Evolutionary conservation across 2,113 vertebrate species (phyloP).

Genomic region (Equus przewalskii): DNA sequence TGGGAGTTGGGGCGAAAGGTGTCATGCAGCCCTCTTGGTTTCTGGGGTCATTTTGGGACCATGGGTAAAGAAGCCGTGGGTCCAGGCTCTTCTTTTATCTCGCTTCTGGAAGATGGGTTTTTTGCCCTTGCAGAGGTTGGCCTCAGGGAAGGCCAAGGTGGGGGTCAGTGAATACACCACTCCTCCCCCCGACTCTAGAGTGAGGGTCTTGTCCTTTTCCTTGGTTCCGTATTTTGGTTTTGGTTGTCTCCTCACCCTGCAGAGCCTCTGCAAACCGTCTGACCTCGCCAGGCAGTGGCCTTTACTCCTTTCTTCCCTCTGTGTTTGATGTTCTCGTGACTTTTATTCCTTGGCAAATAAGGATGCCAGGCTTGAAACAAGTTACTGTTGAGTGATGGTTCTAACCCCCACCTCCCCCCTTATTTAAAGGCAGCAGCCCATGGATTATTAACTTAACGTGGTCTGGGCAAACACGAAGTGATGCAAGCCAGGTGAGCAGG

Average conservation of each 20-base stretch:
- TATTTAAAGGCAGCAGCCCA: constrained; percentile 56
- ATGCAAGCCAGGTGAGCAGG: constrained; percentile 40
- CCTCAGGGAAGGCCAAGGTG: not conserved
- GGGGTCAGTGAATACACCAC: not conserved
- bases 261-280: not conserved
- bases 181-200: not conserved
- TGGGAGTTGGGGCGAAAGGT: not conserved
- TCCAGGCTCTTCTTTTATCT: not conserved
- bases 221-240: not conserved
- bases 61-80: not conserved
- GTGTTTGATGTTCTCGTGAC: constrained; percentile 75
- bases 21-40: not conserved
- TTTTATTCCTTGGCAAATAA: constrained; percentile 80
- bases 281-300: not conserved
- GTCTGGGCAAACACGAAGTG: constrained; percentile 77
- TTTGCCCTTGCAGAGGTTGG: not conserved
- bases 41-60: not conserved
- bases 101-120: not conserved
- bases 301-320: constrained; percentile 16
- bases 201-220: not conserved
- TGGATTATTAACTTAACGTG: constrained; percentile 85
- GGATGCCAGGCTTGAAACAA: constrained; percentile 67
- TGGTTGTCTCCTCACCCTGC: not conserved
- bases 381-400: constrained; percentile 63
- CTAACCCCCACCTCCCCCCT: not conserved